These are phyloP conservation scores for Stenoptilia bipunctidactyla DNA, from an alignment of 2,888 invertebrate species.

Conservation along the genomic window DNA sequence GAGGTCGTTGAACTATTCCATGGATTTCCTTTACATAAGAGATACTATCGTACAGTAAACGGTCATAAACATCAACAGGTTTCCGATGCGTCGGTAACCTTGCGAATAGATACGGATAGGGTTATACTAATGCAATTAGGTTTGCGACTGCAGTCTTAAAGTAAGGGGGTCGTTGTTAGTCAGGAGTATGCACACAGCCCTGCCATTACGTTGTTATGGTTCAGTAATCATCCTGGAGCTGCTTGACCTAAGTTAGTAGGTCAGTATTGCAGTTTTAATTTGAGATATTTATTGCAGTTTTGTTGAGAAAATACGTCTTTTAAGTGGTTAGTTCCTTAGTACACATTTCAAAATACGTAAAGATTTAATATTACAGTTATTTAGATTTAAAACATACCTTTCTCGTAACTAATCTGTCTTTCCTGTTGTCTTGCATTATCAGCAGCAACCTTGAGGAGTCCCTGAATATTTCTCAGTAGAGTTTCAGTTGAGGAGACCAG, in stretches of 20 bases:
- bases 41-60: background rate
- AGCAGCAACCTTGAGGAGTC: conserved; percentile 95
- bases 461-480: conserved; percentile 94
- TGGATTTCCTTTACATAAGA: background rate
- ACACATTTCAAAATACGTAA: no score
- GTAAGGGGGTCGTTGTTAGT: background rate
- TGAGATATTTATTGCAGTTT: background rate
- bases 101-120: background rate
- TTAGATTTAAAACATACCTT: conserved; percentile 88
- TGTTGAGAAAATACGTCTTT: no score
- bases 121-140: background rate
- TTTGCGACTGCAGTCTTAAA: background rate
- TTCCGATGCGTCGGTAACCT: background rate
- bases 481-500: conserved; percentile 91
- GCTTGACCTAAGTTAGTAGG: background rate
- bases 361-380: no score
- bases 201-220: background rate
- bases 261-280: background rate
- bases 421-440: conserved; percentile 97
- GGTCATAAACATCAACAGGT: background rate
- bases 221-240: background rate
- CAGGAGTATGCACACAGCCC: background rate
- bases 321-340: no score
- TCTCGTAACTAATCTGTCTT: conserved; percentile 95
- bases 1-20: background rate